phyloP scores from a whole-genome alignment of 2,113 vertebrate genomes.

The Uria aalge region DNA sequence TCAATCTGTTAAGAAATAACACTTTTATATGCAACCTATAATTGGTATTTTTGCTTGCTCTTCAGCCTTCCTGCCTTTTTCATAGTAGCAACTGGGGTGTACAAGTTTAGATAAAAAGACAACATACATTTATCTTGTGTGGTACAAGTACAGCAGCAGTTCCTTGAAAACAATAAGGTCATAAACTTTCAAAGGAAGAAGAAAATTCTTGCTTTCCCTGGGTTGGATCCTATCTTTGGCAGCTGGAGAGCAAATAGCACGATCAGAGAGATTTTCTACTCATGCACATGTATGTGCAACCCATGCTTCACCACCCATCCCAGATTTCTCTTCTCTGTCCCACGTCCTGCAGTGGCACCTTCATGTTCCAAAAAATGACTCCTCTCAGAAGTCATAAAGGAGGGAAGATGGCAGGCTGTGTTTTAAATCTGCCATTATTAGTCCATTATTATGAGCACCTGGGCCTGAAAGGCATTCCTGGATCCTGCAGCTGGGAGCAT shows the following conservation, averaged over 20 bases:
- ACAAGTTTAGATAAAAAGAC: not conserved
- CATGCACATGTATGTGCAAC: rapidly evolving
- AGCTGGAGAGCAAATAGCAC: not conserved
- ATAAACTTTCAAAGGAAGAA: not conserved
- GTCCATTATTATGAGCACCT: not conserved
- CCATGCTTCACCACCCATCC: not conserved
- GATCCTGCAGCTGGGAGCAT: not conserved
- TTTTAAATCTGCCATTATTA: not conserved
- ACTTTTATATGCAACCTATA: not conserved
- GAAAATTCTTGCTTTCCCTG: not conserved
- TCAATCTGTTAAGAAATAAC: not conserved
- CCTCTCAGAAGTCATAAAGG: not conserved
- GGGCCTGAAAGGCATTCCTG: not conserved
- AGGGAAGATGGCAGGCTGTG: not conserved
- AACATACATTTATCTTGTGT: not conserved
- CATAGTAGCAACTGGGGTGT: not conserved
- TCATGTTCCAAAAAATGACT: not conserved
- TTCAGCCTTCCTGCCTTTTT: not conserved
- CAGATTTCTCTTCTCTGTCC: not conserved
- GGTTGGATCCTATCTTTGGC: not conserved
- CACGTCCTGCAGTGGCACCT: not conserved
- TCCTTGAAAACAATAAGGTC: not conserved
- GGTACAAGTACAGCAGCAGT: not conserved
- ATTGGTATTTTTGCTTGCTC: not conserved
- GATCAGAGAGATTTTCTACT: not conserved